A percentile compares a stretch with the other conserved stretches of the same genome.
phyloP scores from a whole-genome alignment of 1,140 invertebrate genomes.

The Lepidostoma basale region DNA sequence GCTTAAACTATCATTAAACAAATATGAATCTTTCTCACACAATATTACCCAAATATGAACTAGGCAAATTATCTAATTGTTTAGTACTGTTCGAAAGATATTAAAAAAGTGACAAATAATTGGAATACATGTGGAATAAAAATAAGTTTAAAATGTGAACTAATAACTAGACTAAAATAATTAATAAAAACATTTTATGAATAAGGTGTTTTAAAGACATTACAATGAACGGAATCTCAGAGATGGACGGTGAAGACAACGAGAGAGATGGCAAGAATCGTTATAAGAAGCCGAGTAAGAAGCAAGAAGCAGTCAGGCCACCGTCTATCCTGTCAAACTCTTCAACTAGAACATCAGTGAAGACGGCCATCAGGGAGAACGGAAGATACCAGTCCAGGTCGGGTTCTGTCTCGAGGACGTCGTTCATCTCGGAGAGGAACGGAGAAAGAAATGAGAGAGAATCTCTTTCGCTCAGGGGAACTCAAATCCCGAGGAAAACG shows the following conservation, averaged over 20 bases:
- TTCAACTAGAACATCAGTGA: slow-evolving; percentile 4
- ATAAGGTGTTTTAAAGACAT: no score
- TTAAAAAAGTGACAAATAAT: no score
- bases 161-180: no score
- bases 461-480: slow-evolving; percentile 21
- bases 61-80: no score
- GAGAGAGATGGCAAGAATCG: slow-evolving; percentile 5
- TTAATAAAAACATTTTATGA: no score
- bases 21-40: no score
- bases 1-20: no score
- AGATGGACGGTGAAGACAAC: not conserved
- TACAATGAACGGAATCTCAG: no score
- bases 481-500: slow-evolving; percentile 12
- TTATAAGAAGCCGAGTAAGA: slow-evolving; percentile 21
- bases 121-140: no score
- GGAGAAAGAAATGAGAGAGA: slow-evolving; percentile 1
- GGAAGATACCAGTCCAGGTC: slow-evolving; percentile 14
- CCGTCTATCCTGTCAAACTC: slow-evolving; percentile 34
- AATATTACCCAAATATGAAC: no score
- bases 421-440: not conserved
- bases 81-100: no score
- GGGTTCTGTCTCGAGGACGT: slow-evolving; percentile 18
- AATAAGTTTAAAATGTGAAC: no score
- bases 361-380: slow-evolving; percentile 15
- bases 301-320: slow-evolving; percentile 23